Conservation (phyloP, 2,888 invertebrate genomes). For the Lydus trimaculatus region DNA sequence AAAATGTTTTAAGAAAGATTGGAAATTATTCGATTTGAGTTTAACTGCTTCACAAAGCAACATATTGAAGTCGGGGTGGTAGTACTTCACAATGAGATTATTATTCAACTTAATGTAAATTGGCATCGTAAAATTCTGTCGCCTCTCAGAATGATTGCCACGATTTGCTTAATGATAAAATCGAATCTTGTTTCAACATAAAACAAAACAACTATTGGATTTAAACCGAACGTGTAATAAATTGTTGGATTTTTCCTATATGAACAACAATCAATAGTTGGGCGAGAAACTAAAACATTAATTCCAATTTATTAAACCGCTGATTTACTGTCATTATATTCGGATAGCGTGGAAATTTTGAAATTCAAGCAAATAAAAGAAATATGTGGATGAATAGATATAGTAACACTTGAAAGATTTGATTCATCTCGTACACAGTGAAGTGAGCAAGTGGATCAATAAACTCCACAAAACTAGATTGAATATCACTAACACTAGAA, state of each 20-base stretch:
- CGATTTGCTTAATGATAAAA: not conserved
- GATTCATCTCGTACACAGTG: not conserved
- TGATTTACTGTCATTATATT: not conserved
- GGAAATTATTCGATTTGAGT: not conserved
- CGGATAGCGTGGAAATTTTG: not conserved
- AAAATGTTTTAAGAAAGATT: not conserved
- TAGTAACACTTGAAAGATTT: not conserved
- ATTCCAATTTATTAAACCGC: not conserved
- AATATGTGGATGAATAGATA: not conserved
- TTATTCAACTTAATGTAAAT: not conserved
- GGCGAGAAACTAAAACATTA: not conserved
- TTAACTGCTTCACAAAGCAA: not conserved
- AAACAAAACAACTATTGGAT: not conserved
- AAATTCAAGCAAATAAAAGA: not conserved
- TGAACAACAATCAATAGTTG: too few species aligned
- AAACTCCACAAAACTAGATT: not conserved
- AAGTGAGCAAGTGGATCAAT: slow-evolving; percentile 6
- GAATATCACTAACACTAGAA: not conserved
- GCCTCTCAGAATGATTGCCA: not conserved
- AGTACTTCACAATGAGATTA: not conserved
- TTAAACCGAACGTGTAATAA: not conserved
- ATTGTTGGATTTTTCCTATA: not conserved
- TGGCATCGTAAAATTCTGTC: not conserved
- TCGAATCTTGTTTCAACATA: not conserved
- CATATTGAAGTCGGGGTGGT: not conserved